Percentiles rank a stretch among this genome's conserved stretches.
These are phyloP conservation scores for Zoanthus sociatus DNA, from an alignment of 92 coral and sea anemone species.

Conservation along the genomic window DNA sequence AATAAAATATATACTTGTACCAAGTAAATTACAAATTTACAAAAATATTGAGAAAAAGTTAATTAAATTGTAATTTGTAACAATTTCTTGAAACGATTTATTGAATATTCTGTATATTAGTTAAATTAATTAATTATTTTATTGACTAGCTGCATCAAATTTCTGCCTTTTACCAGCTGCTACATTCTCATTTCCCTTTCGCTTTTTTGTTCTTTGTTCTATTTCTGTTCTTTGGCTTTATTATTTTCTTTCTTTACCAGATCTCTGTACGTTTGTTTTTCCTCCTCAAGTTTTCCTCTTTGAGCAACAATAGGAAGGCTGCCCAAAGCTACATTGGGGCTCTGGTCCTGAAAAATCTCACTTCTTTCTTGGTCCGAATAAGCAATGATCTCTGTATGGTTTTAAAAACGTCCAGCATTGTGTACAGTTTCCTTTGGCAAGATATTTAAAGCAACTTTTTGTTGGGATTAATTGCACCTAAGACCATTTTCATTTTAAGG, in stretches of 20 bases:
- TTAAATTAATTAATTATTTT: no score
- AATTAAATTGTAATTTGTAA: no score
- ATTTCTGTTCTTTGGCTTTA: no score
- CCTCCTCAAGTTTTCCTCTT: background rate
- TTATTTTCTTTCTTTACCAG: background rate
- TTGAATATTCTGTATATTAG: no score
- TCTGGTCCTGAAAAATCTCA: background rate
- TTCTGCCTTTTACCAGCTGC: no score
- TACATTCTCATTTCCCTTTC: no score
- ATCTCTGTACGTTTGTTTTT: background rate
- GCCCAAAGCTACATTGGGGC: background rate
- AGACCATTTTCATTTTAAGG: background rate
- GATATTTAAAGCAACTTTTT: constrained; percentile 32
- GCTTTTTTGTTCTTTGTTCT: no score
- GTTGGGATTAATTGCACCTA: background rate
- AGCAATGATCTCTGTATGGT: background rate
- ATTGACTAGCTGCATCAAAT: no score
- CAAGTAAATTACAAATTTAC: no score
- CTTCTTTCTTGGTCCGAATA: constrained; percentile 7
- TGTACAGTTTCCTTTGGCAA: constrained; percentile 21
- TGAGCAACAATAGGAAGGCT: constrained; percentile 7
- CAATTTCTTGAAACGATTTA: no score
- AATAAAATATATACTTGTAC: no score
- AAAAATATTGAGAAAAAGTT: no score
- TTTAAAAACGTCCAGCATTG: background rate